Conservation (phyloP, 2,113 vertebrate species). For the Stercorarius parasiticus region DNA sequence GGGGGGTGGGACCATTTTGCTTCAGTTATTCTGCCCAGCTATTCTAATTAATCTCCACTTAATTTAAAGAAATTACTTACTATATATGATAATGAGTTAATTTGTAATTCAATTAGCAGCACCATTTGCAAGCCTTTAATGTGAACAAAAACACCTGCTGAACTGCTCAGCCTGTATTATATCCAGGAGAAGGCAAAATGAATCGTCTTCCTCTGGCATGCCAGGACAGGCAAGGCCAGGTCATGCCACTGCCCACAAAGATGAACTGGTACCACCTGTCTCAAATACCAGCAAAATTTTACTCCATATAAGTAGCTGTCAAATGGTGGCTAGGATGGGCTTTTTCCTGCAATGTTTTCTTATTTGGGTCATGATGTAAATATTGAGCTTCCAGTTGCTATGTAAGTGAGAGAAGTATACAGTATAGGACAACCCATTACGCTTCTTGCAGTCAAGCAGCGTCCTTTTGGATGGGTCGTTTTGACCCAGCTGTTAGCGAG, state of each 20-base stretch:
- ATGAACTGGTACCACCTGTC: not conserved
- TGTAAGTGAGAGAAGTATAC: not conserved
- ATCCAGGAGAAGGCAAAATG: not conserved
- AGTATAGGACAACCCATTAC: not conserved
- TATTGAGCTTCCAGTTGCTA: not conserved
- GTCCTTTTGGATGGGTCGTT: not conserved
- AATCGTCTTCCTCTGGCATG: not conserved
- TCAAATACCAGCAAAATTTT: not conserved
- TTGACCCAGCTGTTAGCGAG: not conserved
- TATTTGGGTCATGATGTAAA: not conserved
- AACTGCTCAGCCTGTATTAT: not conserved
- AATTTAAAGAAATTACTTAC: slow-evolving; percentile 64
- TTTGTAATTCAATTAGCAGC: slow-evolving; percentile 66
- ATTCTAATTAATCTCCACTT: slow-evolving; percentile 63
- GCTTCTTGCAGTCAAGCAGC: not conserved
- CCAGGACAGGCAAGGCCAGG: not conserved
- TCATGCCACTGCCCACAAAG: not conserved
- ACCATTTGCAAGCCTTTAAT: slow-evolving; percentile 41
- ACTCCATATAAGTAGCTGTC: not conserved
- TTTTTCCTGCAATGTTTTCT: not conserved
- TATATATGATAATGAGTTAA: slow-evolving; percentile 61
- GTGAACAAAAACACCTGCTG: slow-evolving; percentile 37
- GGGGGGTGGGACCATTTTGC: slow-evolving; percentile 10
- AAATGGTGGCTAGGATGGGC: not conserved
- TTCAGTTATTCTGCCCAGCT: slow-evolving; percentile 54